These are phyloP conservation scores for Xylota sylvarum DNA, from an alignment of 2,888 invertebrate species.

Conservation along the genomic window DNA sequence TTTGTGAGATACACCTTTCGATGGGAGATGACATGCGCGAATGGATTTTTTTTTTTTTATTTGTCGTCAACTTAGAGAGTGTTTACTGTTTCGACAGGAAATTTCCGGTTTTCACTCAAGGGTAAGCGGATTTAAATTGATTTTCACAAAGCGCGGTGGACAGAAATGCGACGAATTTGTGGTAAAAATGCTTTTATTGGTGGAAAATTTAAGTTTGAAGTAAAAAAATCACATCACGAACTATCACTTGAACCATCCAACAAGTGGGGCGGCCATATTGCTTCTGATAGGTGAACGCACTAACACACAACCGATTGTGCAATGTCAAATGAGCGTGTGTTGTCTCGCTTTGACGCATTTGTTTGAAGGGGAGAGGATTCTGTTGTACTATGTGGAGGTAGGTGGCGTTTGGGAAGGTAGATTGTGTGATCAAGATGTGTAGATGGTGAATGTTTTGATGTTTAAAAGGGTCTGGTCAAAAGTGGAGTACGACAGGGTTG, in stretches of 20 bases:
- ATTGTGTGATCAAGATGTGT: not conserved
- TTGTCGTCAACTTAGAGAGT: constrained; percentile 30
- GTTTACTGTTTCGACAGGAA: constrained; percentile 63
- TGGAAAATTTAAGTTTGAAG: constrained; percentile 11
- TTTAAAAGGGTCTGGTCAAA: too few relatives aligned
- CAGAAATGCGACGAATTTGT: not conserved
- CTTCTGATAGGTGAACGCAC: constrained; percentile 67
- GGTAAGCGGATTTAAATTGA: not conserved
- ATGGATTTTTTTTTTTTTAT: constrained; percentile 30
- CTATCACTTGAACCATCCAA: constrained; percentile 58
- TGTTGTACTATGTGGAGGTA: not conserved
- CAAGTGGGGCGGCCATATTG: constrained; percentile 75
- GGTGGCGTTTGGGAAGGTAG: not conserved
- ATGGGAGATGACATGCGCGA: constrained; percentile 57
- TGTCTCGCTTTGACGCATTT: constrained; percentile 13
- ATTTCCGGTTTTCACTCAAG: not conserved
- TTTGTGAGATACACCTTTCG: constrained; percentile 18
- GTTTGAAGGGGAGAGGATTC: not conserved
- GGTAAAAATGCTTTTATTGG: constrained; percentile 10
- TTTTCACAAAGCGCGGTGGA: not conserved
- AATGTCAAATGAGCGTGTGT: constrained; percentile 14
- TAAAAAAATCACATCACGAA: constrained; percentile 53
- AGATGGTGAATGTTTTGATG: too few relatives aligned
- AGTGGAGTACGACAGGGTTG: too few relatives aligned
- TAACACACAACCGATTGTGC: constrained; percentile 41